phyloP scores from a whole-genome alignment of 1,140 invertebrate genomes.

The Drosophila repletoides region DNA sequence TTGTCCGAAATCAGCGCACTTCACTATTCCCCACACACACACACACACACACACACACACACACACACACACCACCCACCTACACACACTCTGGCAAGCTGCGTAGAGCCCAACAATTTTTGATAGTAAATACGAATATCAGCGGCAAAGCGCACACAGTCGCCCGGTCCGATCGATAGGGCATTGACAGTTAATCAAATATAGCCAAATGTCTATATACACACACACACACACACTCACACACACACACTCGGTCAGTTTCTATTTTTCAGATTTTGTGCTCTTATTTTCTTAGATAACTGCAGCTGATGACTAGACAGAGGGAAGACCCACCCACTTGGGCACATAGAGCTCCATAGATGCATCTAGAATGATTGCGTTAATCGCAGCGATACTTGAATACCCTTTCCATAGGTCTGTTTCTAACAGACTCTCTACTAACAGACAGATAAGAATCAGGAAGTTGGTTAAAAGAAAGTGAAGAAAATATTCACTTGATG shows the following conservation, averaged over 20 bases:
- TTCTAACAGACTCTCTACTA: too few species aligned
- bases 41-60: neutral
- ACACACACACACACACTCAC: neutral
- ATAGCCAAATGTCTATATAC: too few species aligned
- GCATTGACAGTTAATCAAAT: conserved; percentile 8
- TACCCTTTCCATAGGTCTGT: too few species aligned
- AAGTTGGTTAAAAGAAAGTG: too few species aligned
- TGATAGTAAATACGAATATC: conserved; percentile 12
- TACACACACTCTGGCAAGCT: neutral
- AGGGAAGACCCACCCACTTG: neutral
- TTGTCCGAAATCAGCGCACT: conserved; percentile 50
- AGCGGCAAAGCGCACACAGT: neutral
- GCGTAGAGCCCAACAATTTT: too few species aligned
- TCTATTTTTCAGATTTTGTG: neutral
- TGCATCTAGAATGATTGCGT: too few species aligned
- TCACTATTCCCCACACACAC: neutral
- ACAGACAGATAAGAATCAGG: too few species aligned
- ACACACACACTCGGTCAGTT: neutral
- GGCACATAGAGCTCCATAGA: too few species aligned
- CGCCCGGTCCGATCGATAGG: neutral
- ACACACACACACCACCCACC: neutral
- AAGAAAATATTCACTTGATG: too few species aligned
- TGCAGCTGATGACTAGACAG: neutral
- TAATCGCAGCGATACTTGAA: too few species aligned
- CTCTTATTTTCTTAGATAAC: neutral